Evolutionary conservation across 1,140 invertebrate genomes (phyloP).

Genomic region (Pseudomyrmex gracilis): DNA sequence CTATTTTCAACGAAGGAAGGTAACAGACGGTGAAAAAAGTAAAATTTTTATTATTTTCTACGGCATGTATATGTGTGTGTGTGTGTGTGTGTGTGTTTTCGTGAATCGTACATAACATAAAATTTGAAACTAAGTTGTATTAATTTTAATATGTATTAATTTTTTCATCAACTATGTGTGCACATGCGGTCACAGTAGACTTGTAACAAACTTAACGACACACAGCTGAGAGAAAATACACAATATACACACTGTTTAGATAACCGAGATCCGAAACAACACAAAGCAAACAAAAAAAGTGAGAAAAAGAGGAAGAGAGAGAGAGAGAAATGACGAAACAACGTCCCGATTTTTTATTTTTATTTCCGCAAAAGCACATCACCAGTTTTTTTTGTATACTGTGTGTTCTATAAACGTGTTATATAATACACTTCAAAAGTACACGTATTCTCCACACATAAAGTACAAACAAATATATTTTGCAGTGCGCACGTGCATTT

Average conservation of each 20-base stretch:
- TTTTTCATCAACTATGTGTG: background rate
- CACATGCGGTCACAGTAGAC: background rate
- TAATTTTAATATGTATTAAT: background rate
- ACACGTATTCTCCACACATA: background rate
- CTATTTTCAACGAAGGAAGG: conserved; percentile 34
- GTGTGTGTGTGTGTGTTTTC: too few species aligned
- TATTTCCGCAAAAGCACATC: conserved; percentile 1
- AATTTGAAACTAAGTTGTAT: background rate
- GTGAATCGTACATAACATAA: background rate
- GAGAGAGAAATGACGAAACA: conserved; percentile 34
- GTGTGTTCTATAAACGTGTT: background rate
- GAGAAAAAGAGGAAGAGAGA: conserved; percentile 1
- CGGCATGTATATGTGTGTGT: too few species aligned
- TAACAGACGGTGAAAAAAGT: background rate
- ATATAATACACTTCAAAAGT: background rate
- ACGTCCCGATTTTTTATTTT: conserved; percentile 38
- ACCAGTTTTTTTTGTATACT: conserved; percentile 12
- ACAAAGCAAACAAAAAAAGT: too few species aligned
- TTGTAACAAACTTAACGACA: background rate
- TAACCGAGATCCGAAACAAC: conserved; percentile 29
- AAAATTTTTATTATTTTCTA: background rate
- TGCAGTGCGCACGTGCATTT: background rate
- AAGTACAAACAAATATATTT: conserved; percentile 40
- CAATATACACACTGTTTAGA: conserved; percentile 15
- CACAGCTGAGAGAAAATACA: background rate